These are phyloP conservation scores for Cyphomyrmex costatus DNA, from an alignment of 1,140 invertebrate genomes.

Conservation along the genomic window DNA sequence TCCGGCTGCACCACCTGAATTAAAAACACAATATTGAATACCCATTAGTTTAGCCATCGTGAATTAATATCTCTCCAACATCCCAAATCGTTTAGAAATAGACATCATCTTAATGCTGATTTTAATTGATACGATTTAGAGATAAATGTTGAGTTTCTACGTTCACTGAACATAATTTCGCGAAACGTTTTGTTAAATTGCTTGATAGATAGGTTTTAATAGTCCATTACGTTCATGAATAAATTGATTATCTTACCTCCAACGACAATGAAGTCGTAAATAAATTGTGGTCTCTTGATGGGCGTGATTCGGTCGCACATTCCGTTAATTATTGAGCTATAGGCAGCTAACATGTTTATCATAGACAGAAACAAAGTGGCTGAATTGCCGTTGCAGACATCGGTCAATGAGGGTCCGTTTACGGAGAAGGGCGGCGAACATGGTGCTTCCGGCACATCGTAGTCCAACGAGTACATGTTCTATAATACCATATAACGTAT, in stretches of 20 bases:
- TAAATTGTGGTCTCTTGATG: constrained; percentile 59
- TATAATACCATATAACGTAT: constrained; percentile 40
- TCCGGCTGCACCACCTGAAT: constrained; percentile 83
- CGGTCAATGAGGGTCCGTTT: constrained; percentile 67
- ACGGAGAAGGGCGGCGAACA: constrained; percentile 67
- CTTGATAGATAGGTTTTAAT: neutral
- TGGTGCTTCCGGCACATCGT: neutral
- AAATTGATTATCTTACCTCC: constrained; percentile 89
- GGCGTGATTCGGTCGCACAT: constrained; percentile 81
- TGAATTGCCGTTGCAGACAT: constrained; percentile 66
- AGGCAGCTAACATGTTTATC: constrained; percentile 83
- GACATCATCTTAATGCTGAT: neutral
- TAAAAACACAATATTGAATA: neutral
- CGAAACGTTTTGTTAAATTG: neutral
- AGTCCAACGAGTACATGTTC: neutral
- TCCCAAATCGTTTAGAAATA: neutral
- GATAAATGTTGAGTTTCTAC: neutral
- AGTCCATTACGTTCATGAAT: neutral
- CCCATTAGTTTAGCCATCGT: constrained; percentile 75
- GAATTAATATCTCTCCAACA: neutral
- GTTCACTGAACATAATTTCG: neutral
- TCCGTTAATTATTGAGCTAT: constrained; percentile 85
- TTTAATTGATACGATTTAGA: neutral
- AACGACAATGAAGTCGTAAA: constrained; percentile 93
- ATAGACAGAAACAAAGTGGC: constrained; percentile 67